Conservation (phyloP, 2,797 vertebrate genomes). For the Lithobates sylvaticus region DNA sequence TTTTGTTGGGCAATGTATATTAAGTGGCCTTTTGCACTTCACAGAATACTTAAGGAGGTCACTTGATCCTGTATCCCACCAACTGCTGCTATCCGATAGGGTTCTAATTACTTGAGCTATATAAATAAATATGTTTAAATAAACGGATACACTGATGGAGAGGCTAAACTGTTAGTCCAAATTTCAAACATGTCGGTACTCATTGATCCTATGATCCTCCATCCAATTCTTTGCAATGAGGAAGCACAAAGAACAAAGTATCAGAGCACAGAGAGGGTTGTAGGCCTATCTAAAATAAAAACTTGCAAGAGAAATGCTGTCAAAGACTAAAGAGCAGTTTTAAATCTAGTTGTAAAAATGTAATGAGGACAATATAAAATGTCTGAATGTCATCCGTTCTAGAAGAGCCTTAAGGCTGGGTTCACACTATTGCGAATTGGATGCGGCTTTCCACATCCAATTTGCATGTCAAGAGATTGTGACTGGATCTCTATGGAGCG, state of each 20-base stretch:
- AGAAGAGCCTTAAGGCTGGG: too few species aligned
- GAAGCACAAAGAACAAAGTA: background rate
- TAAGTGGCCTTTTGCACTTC: constrained; percentile 50
- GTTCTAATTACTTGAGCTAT: constrained; percentile 35
- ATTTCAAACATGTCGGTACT: background rate
- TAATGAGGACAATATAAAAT: too few species aligned
- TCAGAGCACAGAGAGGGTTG: background rate
- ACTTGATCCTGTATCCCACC: constrained; percentile 39
- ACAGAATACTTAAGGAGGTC: constrained; percentile 47
- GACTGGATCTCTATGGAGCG: too few species aligned
- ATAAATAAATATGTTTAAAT: constrained; percentile 50
- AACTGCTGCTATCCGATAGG: constrained; percentile 56
- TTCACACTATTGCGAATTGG: too few species aligned
- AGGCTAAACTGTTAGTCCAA: background rate
- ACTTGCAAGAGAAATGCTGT: background rate
- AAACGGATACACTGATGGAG: constrained; percentile 2
- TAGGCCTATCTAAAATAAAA: background rate
- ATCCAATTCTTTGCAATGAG: background rate
- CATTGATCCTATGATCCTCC: background rate
- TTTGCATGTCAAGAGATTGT: too few species aligned
- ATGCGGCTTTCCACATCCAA: too few species aligned
- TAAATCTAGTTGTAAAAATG: too few species aligned
- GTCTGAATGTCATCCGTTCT: too few species aligned
- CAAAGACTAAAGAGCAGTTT: too few species aligned
- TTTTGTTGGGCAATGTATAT: constrained; percentile 57